Base-by-base conservation (phyloP, 2,797 vertebrate genomes). In the Garrulus glandarius region DNA sequence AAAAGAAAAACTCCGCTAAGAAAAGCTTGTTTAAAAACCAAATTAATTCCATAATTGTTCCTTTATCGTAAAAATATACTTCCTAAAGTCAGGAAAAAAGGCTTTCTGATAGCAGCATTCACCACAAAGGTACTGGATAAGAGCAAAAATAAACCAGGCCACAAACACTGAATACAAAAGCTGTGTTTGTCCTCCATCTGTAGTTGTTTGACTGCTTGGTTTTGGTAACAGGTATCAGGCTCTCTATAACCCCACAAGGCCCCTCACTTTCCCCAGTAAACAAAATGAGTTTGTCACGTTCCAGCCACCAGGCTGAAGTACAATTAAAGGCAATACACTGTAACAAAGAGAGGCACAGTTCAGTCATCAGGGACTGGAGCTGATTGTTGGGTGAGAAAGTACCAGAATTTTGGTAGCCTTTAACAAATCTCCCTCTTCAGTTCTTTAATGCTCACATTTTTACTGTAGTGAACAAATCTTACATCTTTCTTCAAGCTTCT, bases 301-400 rank as follows among this genome's bases (percentile, higher is more conserved):
- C 55, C 85, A 88, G 61, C 32, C 72, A 85, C 74, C 79, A 84
- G 72, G 55, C 64, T 85, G 74, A 82, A 6, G 47, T 46, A 55
- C 76, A 96, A 84, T 92, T 96, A 96, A 95, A 84, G 84, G 67
- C 83, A 90, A 83, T 43, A 56, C 9, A 52, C 59, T 80, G 39
- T 36, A 85, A 77, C 67, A 94, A 84, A 91, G 81, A 79, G 78
- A 84, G 94, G 75, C 82, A 32, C 36, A 53, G 53, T 46, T 74
- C 64, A 65, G 81, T 29, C 78, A 72, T 37, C 41, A 21, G 57
- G 68, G 82, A 11, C 79, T 36, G n/a, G 18, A 84, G 72, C 81
- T 94, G 81, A 75, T 56, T 47, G 69, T 32, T 92, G 72, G 85
- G 60, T 64, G 85, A 83, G 65, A 87, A 89, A 80, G 86, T 27